phyloP scores from a whole-genome alignment of 2,888 invertebrate genomes.

The Rhaphigaster nebulosa region DNA sequence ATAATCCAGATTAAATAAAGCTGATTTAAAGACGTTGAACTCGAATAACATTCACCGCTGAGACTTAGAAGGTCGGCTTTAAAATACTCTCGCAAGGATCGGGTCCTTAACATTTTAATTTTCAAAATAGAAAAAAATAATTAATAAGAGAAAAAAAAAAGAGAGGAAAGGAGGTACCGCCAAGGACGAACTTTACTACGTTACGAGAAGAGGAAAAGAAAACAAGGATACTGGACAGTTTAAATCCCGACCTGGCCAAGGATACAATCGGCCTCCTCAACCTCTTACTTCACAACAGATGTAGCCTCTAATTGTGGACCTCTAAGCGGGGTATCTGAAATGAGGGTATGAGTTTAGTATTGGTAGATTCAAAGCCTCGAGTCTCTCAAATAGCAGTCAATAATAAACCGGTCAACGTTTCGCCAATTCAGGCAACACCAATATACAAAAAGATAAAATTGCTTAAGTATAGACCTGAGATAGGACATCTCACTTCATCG shows the following conservation, averaged over 20 bases:
- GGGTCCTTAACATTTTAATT: conserved; percentile 1
- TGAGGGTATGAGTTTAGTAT: no score
- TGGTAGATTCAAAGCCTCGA: no score
- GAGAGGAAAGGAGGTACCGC: neutral
- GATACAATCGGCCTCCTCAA: no score
- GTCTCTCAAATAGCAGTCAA: no score
- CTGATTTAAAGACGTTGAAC: conserved; percentile 14
- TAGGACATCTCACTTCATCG: no score
- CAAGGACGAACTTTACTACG: neutral
- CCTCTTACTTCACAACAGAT: no score
- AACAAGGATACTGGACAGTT: neutral
- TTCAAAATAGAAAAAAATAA: neutral
- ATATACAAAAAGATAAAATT: no score
- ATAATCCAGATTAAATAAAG: conserved; percentile 30
- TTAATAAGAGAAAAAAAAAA: neutral
- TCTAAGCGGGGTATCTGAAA: no score
- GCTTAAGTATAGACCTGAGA: no score
- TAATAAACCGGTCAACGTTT: no score
- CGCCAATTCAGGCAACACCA: no score
- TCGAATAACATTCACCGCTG: neutral
- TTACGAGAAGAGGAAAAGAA: neutral
- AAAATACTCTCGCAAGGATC: neutral
- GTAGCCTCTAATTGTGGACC: no score
- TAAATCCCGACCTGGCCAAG: neutral
- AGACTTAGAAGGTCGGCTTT: neutral